phyloP scores from a whole-genome alignment of 2,113 vertebrate genomes.

The Leptocoma aspasia region DNA sequence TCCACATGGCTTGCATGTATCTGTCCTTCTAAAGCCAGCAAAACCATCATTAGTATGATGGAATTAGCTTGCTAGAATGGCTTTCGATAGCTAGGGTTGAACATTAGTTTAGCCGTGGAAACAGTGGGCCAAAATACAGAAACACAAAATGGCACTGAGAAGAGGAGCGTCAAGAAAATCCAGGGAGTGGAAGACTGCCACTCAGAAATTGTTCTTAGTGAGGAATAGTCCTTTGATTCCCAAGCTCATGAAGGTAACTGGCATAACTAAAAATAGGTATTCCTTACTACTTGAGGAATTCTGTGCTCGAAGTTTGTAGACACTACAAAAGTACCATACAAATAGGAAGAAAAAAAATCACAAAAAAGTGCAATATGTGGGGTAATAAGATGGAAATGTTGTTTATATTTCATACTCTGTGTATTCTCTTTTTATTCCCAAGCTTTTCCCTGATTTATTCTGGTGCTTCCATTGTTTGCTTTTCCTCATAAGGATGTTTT shows the following conservation, averaged over 20 bases:
- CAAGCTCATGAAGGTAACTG: not conserved
- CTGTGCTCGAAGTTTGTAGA: not conserved
- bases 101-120: not conserved
- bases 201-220: not conserved
- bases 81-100: not conserved
- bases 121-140: not conserved
- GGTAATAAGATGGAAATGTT: not conserved
- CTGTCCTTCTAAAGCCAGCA: not conserved
- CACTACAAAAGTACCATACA: not conserved
- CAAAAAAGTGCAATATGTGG: not conserved
- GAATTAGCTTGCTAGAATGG: not conserved
- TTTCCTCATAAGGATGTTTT: not conserved
- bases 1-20: not conserved
- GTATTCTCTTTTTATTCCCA: not conserved
- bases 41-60: not conserved
- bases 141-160: not conserved
- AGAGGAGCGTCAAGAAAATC: not conserved
- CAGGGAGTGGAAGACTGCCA: not conserved
- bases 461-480: not conserved
- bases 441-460: not conserved
- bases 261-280: not conserved
- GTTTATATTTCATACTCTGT: not conserved
- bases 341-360: not conserved
- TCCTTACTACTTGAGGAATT: not conserved
- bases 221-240: not conserved